Evolutionary conservation across 2,113 vertebrate genomes (phyloP), one percentile per base, ranked within the genome.

Genomic region (Clinocottus analis): DNA sequence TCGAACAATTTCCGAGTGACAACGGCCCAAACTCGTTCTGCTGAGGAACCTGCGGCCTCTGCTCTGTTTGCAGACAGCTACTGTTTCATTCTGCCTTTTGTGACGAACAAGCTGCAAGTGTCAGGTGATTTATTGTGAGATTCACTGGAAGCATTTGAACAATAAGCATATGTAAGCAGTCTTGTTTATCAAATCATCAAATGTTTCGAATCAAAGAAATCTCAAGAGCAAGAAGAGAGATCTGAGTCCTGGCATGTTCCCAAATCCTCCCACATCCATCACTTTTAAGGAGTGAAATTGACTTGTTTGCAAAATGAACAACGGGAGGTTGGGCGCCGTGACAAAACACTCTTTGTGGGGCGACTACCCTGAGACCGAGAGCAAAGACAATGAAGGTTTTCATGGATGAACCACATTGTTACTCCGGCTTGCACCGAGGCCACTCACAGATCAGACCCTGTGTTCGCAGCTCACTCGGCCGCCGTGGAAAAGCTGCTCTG

Each of bases 361-460:
- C 3, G 41, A 72, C 64, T 87, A 86, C 82, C 77, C 66, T 65
- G 88, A 87, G 89, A 80, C 49, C n/a, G 35, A 27, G 60, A 85
- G 80, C 68, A 64, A 72, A 86, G 87, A 93, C 90, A 90, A 91
- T 87, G 84, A 83, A 45, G 84, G 88, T 89, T 92, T 91, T 91
- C 85, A 93, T 80, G 12, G 77, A 79, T 69, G 84, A 77, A 71
- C 73, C 63, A 51, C 85, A 85, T 85, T 91, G 89, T 88, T 84
- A 47, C 85, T 72, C 41, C 47, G 61, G 82, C 72, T 58, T 56
- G 66, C 75, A 80, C 73, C 49, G 75, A 84, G 80, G 7, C 79
- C 85, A 80, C 90, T 92, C 83, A 85, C 70, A 87, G 82, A 88
- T 83, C 84, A 61, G 72, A 74, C 76, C 82, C 67, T 64, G 51